Conservation (phyloP, 2,888 invertebrate genomes). For the Macrostomum cliftonense region DNA sequence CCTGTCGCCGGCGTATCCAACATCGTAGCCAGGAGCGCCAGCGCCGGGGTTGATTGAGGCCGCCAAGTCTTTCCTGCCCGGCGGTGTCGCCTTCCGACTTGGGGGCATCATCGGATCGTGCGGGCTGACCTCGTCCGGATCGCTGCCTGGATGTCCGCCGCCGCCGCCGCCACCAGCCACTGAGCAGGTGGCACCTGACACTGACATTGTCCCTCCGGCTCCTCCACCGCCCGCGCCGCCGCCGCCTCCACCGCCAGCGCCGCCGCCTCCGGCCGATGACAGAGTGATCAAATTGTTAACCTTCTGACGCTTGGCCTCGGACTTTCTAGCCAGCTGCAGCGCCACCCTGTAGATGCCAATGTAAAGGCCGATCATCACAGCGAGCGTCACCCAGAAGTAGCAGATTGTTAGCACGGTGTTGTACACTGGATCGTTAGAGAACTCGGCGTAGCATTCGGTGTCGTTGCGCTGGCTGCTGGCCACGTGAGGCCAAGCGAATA, state of each 20-base stretch:
- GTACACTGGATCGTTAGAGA: constrained; percentile 85
- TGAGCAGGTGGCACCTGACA: not conserved
- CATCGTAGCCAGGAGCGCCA: constrained; percentile 3
- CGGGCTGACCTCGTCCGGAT: not conserved
- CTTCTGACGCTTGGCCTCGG: constrained; percentile 81
- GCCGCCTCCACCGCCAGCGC: constrained; percentile 3
- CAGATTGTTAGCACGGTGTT: constrained; percentile 87
- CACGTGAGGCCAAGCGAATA: constrained; percentile 97
- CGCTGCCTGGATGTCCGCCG: not conserved
- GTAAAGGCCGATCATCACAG: constrained; percentile 81
- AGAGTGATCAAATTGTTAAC: constrained; percentile 21
- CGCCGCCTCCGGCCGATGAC: not conserved
- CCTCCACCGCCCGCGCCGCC: constrained; percentile 22
- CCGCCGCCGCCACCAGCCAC: not conserved
- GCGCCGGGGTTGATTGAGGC: no score
- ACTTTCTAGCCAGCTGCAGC: constrained; percentile 86
- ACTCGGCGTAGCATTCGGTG: constrained; percentile 83
- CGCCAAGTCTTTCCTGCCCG: constrained; percentile 9
- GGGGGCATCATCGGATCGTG: constrained; percentile 3
- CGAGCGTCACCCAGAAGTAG: constrained; percentile 89
- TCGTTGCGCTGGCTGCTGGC: constrained; percentile 60
- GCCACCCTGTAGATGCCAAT: constrained; percentile 92
- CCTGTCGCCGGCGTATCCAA: not conserved
- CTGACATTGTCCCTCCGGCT: constrained; percentile 30
- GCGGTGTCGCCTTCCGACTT: constrained; percentile 24